Evolutionary conservation across 2,888 invertebrate species (phyloP).

Genomic region (Drosophila mulleri): DNA sequence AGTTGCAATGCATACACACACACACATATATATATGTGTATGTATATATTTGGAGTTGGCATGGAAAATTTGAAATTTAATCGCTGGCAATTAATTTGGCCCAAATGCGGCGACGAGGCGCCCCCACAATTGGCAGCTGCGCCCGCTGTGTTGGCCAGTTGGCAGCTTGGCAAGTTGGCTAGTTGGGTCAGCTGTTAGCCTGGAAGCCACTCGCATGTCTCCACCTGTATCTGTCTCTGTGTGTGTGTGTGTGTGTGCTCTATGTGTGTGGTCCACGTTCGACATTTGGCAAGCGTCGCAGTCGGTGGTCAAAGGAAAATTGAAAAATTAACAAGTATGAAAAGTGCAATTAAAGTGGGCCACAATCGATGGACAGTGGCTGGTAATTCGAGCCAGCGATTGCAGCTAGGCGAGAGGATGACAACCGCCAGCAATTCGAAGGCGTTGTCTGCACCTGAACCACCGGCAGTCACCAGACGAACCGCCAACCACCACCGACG

Average conservation of each 20-base stretch:
- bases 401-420: constrained; percentile 53
- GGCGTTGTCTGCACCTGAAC: constrained; percentile 54
- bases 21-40: background rate
- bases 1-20: constrained; percentile 1
- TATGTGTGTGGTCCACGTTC: constrained; percentile 71
- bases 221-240: constrained; percentile 68
- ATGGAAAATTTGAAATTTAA: constrained; percentile 82
- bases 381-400: constrained; percentile 55
- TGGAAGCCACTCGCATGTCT: constrained; percentile 61
- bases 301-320: constrained; percentile 76
- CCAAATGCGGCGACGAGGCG: constrained; percentile 70
- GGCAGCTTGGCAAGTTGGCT: constrained; percentile 22
- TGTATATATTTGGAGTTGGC: constrained; percentile 42
- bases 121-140: constrained; percentile 74
- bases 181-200: constrained; percentile 55
- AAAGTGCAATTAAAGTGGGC: constrained; percentile 83
- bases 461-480: constrained; percentile 13
- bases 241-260: constrained; percentile 5
- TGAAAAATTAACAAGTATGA: constrained; percentile 84
- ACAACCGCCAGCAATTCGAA: constrained; percentile 44
- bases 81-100: constrained; percentile 79
- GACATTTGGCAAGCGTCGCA: constrained; percentile 70
- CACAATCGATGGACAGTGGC: constrained; percentile 45
- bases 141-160: constrained; percentile 73
- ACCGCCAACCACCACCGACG: background rate